A percentile compares a stretch with the other conserved stretches of the same genome.
Conservation (phyloP, 2,888 invertebrate species). For the Agrochola macilenta region DNA sequence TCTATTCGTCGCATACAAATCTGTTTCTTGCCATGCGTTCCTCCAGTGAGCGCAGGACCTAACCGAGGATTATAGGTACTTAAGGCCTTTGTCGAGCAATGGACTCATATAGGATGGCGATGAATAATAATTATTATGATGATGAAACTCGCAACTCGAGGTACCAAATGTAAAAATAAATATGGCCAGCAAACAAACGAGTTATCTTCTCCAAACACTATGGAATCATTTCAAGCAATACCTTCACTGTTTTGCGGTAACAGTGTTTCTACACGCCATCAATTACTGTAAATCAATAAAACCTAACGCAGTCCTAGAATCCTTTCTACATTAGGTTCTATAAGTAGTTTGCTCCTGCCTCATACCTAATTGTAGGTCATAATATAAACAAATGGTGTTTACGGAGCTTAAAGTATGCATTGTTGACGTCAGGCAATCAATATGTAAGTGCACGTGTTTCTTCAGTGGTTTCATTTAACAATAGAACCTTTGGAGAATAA, state of each 20-base stretch:
- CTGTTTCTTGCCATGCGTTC: not conserved
- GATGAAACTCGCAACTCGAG: not conserved
- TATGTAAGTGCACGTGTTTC: constrained; percentile 32
- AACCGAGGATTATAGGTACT: not conserved
- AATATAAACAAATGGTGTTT: constrained; percentile 17
- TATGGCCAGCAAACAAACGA: not conserved
- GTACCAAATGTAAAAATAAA: not conserved
- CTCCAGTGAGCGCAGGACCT: not conserved
- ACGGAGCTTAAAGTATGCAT: not conserved
- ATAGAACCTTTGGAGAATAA: not conserved
- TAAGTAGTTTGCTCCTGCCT: not conserved
- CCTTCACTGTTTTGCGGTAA: not conserved
- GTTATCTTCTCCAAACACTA: not conserved
- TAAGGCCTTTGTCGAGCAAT: not conserved
- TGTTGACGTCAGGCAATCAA: constrained; percentile 42
- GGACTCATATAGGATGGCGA: not conserved
- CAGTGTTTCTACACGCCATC: not conserved
- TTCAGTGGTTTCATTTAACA: constrained; percentile 7
- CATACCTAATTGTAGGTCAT: not conserved
- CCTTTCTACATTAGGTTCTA: not conserved
- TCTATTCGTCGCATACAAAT: not conserved
- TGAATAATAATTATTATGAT: not conserved
- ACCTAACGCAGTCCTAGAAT: not conserved
- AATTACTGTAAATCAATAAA: not conserved
- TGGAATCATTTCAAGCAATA: not conserved